Conservation (phyloP, 2,888 invertebrate genomes). For the Hypena proboscidalis region DNA sequence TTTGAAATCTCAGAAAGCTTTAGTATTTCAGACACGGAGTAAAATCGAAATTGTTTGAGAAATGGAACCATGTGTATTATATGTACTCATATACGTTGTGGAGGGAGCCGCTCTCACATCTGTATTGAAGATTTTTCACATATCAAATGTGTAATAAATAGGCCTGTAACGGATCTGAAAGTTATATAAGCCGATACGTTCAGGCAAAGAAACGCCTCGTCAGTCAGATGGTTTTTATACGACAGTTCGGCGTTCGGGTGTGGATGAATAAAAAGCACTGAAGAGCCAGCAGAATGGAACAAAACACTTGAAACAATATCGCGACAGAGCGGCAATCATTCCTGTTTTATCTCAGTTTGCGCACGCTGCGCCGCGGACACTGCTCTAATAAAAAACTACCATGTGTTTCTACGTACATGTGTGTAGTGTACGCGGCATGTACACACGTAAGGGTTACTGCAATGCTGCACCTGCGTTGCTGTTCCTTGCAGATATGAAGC, state of each 20-base stretch:
- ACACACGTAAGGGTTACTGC: conserved; percentile 36
- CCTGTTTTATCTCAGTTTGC: conserved; percentile 83
- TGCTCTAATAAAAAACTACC: conserved; percentile 80
- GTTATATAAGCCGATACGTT: conserved; percentile 41
- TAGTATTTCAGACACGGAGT: conserved; percentile 39
- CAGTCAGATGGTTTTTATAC: conserved; percentile 55
- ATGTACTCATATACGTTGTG: conserved; percentile 4
- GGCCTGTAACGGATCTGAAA: conserved; percentile 7
- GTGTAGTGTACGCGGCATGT: conserved; percentile 26
- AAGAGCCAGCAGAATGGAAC: conserved; percentile 69
- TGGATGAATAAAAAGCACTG: conserved; percentile 68
- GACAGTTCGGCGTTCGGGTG: conserved; percentile 60
- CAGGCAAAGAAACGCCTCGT: conserved; percentile 52
- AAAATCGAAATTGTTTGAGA: conserved; percentile 34
- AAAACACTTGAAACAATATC: conserved; percentile 82
- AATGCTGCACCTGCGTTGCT: conserved; percentile 44
- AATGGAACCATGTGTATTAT: conserved; percentile 11
- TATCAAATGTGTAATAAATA: conserved; percentile 1
- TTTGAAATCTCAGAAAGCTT: conserved; percentile 42
- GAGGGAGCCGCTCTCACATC: too few species aligned
- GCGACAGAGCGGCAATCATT: conserved; percentile 81
- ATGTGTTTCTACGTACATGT: conserved; percentile 53
- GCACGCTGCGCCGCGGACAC: conserved; percentile 78
- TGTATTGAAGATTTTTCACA: conserved; percentile 25
- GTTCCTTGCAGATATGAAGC: conserved; percentile 41